phyloP scores from a whole-genome alignment of 2,888 invertebrate species.

The Caenorhabditis zanzibari region DNA sequence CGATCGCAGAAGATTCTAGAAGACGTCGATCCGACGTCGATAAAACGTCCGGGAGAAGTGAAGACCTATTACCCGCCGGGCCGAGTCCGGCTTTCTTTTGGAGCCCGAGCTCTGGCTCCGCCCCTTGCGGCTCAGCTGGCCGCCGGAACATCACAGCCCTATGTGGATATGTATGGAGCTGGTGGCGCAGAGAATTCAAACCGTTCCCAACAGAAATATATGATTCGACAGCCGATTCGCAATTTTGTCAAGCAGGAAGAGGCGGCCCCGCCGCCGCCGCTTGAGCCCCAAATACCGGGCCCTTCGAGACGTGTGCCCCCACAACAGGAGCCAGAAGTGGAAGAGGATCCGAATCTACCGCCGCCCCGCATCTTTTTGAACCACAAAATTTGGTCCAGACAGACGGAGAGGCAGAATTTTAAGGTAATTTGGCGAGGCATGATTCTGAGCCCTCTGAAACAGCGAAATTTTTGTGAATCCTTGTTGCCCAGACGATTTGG shows the following conservation, averaged over 20 bases:
- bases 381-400: slow-evolving; percentile 24
- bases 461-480: too few species aligned
- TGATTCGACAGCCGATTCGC: background rate
- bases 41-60: slow-evolving; percentile 39
- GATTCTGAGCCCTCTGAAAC: too few species aligned
- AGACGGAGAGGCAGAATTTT: slow-evolving; percentile 59
- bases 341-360: background rate
- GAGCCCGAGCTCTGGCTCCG: slow-evolving; percentile 61
- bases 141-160: slow-evolving; percentile 51
- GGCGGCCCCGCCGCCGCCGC: background rate
- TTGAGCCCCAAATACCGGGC: background rate
- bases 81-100: slow-evolving; percentile 29
- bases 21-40: background rate
- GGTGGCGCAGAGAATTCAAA: background rate
- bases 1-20: slow-evolving; percentile 44
- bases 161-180: slow-evolving; percentile 48
- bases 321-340: too few species aligned
- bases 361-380: slow-evolving; percentile 23
- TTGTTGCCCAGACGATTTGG: too few species aligned
- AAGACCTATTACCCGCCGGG: slow-evolving; percentile 31
- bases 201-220: background rate
- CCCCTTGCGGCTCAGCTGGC: slow-evolving; percentile 64
- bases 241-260: background rate
- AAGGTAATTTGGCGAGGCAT: slow-evolving; percentile 6
- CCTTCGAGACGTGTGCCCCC: background rate